A percentile compares a stretch with the other conserved stretches of the same genome.
Conservation (phyloP, 2,797 vertebrate genomes). For the Phaenicophaeus curvirostris region DNA sequence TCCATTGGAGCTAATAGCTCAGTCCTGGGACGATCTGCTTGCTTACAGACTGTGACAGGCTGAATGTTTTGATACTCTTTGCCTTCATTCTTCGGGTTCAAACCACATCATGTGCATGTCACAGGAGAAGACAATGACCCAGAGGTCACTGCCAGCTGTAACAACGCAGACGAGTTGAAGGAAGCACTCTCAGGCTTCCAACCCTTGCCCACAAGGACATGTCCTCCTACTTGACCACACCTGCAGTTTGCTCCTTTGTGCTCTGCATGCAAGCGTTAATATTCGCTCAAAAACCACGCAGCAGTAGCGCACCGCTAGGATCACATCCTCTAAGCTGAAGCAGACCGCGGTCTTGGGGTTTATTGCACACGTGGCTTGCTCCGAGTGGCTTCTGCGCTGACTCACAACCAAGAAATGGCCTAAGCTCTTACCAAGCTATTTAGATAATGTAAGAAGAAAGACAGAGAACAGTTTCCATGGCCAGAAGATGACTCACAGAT, state of each 20-base stretch:
- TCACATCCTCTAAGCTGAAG: background rate
- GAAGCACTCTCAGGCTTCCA: background rate
- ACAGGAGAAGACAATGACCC: background rate
- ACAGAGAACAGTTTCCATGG: background rate
- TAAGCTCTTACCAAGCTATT: background rate
- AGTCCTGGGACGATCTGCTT: background rate
- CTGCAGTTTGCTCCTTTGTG: background rate
- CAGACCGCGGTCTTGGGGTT: background rate
- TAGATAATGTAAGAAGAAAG: conserved; percentile 15
- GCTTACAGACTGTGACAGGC: background rate
- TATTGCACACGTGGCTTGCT: background rate
- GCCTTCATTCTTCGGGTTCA: background rate
- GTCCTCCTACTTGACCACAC: background rate
- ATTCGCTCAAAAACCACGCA: background rate
- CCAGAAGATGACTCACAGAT: conserved; percentile 39
- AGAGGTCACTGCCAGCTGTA: background rate
- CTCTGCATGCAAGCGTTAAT: background rate
- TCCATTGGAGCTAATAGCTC: background rate
- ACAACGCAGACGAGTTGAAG: background rate
- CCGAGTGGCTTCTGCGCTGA: background rate
- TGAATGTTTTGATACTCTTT: background rate
- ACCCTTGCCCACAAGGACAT: background rate
- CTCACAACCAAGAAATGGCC: background rate
- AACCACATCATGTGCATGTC: background rate
- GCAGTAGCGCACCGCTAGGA: background rate